Evolutionary conservation across 2,113 vertebrate species (phyloP).

Genomic region (Danionella cerebrum): DNA sequence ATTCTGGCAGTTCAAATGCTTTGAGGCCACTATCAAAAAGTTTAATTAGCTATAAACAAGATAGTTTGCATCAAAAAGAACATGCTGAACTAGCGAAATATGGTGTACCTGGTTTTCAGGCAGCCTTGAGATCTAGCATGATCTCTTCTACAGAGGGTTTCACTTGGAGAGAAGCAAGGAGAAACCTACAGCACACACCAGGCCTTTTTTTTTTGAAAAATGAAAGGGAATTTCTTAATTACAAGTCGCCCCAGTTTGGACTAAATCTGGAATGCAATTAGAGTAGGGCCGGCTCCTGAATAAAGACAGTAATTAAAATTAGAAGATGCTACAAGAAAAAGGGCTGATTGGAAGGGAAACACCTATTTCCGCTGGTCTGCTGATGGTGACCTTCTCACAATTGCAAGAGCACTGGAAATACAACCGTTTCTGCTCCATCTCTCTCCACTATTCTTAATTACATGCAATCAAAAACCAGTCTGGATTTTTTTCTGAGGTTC

Average conservation of each 20-base stretch:
- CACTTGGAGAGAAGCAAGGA: background rate
- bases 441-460: slow-evolving; percentile 19
- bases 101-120: background rate
- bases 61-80: background rate
- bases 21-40: background rate
- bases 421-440: background rate
- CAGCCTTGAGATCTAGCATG: slow-evolving; percentile 2
- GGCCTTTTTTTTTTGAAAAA: background rate
- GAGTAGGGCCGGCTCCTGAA: slow-evolving; percentile 55
- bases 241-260: slow-evolving; percentile 32
- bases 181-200: background rate
- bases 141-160: slow-evolving; percentile 30
- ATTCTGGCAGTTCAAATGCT: background rate
- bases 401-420: slow-evolving; percentile 5
- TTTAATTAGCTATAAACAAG: background rate
- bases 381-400: slow-evolving; percentile 25
- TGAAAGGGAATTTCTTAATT: slow-evolving; percentile 12
- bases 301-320: slow-evolving; percentile 59
- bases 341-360: slow-evolving; percentile 22
- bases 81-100: background rate
- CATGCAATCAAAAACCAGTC: slow-evolving; percentile 14
- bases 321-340: slow-evolving; percentile 34
- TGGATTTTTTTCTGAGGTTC: slow-evolving; percentile 26
- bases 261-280: slow-evolving; percentile 60
- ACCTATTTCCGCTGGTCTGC: background rate